Base-by-base conservation (phyloP, 1,140 invertebrate genomes). In the Nephila pilipes region DNA sequence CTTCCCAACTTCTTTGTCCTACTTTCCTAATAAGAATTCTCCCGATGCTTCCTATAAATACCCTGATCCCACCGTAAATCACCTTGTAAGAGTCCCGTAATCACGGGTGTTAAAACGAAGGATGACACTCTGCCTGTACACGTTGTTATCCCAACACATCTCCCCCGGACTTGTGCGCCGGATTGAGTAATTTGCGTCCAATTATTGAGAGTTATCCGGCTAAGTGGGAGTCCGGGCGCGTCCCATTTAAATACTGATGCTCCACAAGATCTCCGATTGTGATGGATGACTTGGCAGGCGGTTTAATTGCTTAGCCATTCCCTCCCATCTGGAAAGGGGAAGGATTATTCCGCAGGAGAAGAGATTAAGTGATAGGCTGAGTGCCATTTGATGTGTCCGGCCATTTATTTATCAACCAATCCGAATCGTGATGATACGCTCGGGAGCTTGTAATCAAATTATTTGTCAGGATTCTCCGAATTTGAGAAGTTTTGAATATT, bases 101-200 rank as follows among this genome's bases (percentile, higher is more conserved):
- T 81, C 79, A 46, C 79, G n/a, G 79, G 36, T 46, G 79, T 81
- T 69, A 69, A 69, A 69, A 69, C 65, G 65, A 25, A n/a, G 16
- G 65, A 69, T 69, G 65, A 69, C 65, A 69, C 25, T 32, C 25
- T 69, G 29, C 65, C n/a, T 16, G 12, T 69, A 32, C 65, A 69
- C 38, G 32, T 16, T 54, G 79, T 81, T 81, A 81, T 81, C 79
- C 79, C 79, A 54, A 69, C 65, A 69, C 14, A 69, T 25, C 25
- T 25, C 3, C 25, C 14, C 65, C 22, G 6, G 60, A 25, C 60
- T 46, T 60, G 58, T 1, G 25, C 8, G 20, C 20, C 8, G 79
- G 79, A 81, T 54, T 81, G 79, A 81, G 79, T 46, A 81, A 81
- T 81, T 81, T 81, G 79, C 46, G 79, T 81, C 79, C 79, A 81